Base-by-base conservation (phyloP, 2,113 vertebrate species). In the Eurypyga helias region DNA sequence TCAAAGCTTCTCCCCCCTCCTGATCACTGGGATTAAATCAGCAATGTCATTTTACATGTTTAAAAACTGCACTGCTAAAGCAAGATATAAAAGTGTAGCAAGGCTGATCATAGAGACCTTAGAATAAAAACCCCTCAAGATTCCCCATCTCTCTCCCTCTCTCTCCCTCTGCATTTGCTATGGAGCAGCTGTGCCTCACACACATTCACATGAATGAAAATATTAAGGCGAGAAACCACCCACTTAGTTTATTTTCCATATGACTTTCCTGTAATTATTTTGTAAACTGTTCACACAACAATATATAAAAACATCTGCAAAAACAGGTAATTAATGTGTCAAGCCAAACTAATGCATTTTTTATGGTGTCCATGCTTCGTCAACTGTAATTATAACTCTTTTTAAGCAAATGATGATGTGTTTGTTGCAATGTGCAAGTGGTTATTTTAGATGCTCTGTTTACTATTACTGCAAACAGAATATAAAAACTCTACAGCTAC, bases 311-410 rank as follows among this genome's bases (percentile, higher is more conserved):
- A 99, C 99, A 99, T 99, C 99, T 99, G 99, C 99, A 99, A 98
- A 99, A 99, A 98, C 99, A 99, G 98, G 98, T 99, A 99, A 99
- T 99, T 99, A 99, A 99, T 98, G 98, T 99, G 98, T 99, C 99
- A 99, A 98, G 98, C 98, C 98, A 98, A 99, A 99, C 99, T 99
- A 99, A 99, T 98, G 98, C 98, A 98, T 99, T 99, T 99, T 98
- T 98, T 99, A 98, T 99, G 98, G 98, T 98, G 98, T 98, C 98
- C 98, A 98, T 98, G 98, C 98, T 98, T 99, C 98, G 98, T 98
- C 98, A 98, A 98, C 98, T 98, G 98, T 99, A 99, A 99, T 99
- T 99, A 99, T 98, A 99, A 99, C 98, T 98, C 98, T 98, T 99
- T 99, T 99, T 98, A 98, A 98, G 98, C 98, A 99, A 99, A 99